Percentiles rank a stretch among this genome's conserved stretches.
phyloP scores from a whole-genome alignment of 2,113 vertebrate species.

The Canis aureus region DNA sequence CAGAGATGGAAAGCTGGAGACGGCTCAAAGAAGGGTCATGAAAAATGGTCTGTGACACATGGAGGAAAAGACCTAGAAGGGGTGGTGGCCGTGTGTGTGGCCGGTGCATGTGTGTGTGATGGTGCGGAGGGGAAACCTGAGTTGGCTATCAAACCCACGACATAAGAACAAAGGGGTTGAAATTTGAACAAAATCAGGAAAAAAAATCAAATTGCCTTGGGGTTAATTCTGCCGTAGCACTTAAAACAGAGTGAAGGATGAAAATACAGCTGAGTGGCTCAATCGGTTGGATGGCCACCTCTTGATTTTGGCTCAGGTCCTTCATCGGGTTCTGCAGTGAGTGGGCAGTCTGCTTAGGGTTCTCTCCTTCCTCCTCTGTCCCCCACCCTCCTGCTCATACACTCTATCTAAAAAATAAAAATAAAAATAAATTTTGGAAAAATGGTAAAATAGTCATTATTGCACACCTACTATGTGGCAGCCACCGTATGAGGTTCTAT shows the following conservation, averaged over 20 bases:
- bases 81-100: rapidly evolving
- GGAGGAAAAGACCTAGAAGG: not conserved
- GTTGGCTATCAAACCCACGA: not conserved
- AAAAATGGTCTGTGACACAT: not conserved
- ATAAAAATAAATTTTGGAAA: not conserved
- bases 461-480: not conserved
- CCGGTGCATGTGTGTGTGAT: too few species aligned
- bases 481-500: not conserved
- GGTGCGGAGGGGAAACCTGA: not conserved
- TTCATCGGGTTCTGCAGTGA: not conserved
- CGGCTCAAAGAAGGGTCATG: not conserved
- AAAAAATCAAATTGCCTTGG: not conserved
- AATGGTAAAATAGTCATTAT: not conserved
- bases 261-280: not conserved
- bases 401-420: not conserved
- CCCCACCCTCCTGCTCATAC: not conserved
- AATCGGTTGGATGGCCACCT: not conserved
- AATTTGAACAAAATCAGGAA: not conserved
- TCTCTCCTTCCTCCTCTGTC: not conserved
- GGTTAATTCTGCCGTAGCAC: not conserved
- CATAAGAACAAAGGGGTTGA: not conserved
- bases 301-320: not conserved
- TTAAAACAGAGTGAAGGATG: not conserved
- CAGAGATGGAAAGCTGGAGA: not conserved
- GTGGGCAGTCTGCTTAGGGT: not conserved